phyloP scores from a whole-genome alignment of 2,888 invertebrate species.

The Epirrita christyi region DNA sequence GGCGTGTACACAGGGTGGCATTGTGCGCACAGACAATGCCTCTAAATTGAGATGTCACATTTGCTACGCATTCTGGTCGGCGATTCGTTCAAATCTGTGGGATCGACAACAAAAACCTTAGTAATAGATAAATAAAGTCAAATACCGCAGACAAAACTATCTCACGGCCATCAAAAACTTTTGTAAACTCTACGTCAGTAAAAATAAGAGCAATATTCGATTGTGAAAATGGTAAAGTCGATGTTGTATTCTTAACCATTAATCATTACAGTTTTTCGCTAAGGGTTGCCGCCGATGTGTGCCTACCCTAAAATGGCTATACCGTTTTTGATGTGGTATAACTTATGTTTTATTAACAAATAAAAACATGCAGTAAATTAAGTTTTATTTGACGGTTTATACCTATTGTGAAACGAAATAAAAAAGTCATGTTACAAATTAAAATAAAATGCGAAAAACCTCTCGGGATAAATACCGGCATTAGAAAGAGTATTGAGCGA shows the following conservation, averaged over 20 bases:
- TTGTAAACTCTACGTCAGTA: background rate
- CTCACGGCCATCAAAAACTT: background rate
- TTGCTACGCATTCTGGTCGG: constrained; percentile 64
- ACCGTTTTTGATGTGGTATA: constrained; percentile 47
- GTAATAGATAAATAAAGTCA: constrained; percentile 72
- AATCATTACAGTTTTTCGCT: constrained; percentile 52
- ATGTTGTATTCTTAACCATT: constrained; percentile 30
- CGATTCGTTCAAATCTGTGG: constrained; percentile 53
- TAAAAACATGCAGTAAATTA: constrained; percentile 43
- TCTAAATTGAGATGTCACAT: constrained; percentile 78
- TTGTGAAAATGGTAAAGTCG: background rate
- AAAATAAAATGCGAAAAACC: background rate
- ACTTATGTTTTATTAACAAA: constrained; percentile 42
- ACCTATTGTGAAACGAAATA: constrained; percentile 15
- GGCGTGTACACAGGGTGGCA: constrained; percentile 43
- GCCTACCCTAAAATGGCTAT: constrained; percentile 46
- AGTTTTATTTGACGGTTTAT: constrained; percentile 35
- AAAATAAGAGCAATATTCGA: constrained; percentile 13
- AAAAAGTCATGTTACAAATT: constrained; percentile 28
- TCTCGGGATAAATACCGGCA: background rate
- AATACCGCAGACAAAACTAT: constrained; percentile 51
- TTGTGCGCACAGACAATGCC: constrained; percentile 62
- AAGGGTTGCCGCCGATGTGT: constrained; percentile 42
- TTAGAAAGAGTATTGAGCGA: too few species aligned
- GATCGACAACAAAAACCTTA: constrained; percentile 62